Conservation (phyloP, 2,113 vertebrate genomes). For the Nettapus auritus region DNA sequence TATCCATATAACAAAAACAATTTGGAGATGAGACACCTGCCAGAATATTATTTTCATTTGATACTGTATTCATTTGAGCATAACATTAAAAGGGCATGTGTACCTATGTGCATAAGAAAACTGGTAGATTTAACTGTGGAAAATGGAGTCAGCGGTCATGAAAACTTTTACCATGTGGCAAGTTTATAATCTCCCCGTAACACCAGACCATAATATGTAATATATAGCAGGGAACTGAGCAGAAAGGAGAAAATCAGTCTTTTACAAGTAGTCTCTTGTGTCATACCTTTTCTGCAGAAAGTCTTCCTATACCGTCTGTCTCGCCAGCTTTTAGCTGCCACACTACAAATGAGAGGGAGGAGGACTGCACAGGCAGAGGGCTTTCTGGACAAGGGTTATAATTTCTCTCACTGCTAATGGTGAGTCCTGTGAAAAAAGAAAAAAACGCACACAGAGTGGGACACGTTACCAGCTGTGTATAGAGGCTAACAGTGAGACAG, state of each 20-base stretch:
- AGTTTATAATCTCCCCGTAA: slow-evolving; percentile 29
- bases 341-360: slow-evolving; percentile 27
- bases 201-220: slow-evolving; percentile 15
- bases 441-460: not conserved
- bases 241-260: slow-evolving; percentile 58
- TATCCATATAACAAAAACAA: slow-evolving; percentile 40
- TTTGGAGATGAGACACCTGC: slow-evolving; percentile 31
- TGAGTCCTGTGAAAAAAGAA: not conserved
- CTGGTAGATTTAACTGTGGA: not conserved
- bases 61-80: slow-evolving; percentile 18
- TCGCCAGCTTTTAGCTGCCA: not conserved
- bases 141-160: slow-evolving; percentile 33
- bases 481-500: not conserved
- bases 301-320: not conserved
- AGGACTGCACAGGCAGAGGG: not conserved
- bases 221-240: not conserved
- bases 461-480: fast-evolving
- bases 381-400: not conserved
- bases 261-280: slow-evolving; percentile 43
- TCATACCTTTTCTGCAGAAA: not conserved
- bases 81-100: not conserved
- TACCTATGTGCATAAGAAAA: not conserved
- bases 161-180: slow-evolving; percentile 53
- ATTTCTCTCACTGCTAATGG: slow-evolving; percentile 28
- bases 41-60: slow-evolving; percentile 39